These are phyloP conservation scores for Calephelis virginiensis DNA, from an alignment of 1,140 invertebrate genomes.

Conservation along the genomic window DNA sequence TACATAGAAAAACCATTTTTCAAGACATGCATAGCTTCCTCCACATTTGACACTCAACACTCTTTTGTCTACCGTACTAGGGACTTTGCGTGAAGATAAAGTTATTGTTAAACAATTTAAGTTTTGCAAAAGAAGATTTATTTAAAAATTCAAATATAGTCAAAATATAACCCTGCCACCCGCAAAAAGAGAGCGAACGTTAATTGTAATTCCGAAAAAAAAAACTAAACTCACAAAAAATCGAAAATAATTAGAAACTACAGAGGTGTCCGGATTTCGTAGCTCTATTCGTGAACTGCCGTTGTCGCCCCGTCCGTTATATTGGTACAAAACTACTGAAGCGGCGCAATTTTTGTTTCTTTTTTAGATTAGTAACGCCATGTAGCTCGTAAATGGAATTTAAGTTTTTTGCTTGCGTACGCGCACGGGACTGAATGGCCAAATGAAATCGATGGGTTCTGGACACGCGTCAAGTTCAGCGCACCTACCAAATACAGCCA, in stretches of 20 bases:
- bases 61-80: too few relatives aligned
- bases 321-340: conserved; percentile 31
- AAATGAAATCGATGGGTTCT: not conserved
- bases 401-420: conserved; percentile 1
- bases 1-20: too few relatives aligned
- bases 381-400: conserved; percentile 10
- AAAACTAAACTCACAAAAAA: not conserved
- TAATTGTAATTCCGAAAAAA: not conserved
- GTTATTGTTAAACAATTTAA: too few relatives aligned
- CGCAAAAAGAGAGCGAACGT: not conserved
- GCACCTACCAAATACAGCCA: not conserved
- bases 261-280: not conserved
- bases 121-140: too few relatives aligned
- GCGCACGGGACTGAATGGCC: not conserved
- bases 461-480: not conserved
- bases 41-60: too few relatives aligned
- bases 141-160: too few relatives aligned
- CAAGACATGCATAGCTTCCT: too few relatives aligned
- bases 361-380: conserved; percentile 15
- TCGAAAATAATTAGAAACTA: not conserved
- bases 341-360: conserved; percentile 26
- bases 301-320: conserved; percentile 28
- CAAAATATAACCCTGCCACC: too few relatives aligned
- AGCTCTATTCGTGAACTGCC: conserved; percentile 21
- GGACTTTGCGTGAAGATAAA: too few relatives aligned